Base-by-base conservation (phyloP, 1,140 invertebrate species). In the Anagrus nilaparvatae region DNA sequence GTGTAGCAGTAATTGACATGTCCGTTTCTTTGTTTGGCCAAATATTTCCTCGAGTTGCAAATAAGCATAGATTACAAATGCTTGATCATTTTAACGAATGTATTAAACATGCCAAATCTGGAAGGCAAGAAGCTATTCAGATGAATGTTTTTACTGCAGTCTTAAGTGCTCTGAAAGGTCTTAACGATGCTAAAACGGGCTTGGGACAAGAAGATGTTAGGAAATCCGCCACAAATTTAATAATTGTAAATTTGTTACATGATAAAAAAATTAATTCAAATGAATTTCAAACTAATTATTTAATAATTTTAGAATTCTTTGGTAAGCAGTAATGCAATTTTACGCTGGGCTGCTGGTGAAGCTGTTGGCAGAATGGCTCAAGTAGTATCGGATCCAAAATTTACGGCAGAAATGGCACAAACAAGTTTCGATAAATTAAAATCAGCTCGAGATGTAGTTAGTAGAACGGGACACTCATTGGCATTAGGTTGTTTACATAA, bases 111-210 rank as follows among this genome's bases (percentile, higher is more conserved):
- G 88, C 90, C 0, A 96, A 96, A 62, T 89, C 87, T 7, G 77
- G 78, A 2, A 74, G 90, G 14, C 89, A 94, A 61, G 92, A 98
- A 63, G 93, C 93, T 3, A 84, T 98, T 14, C 92, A 97, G 61
- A 87, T 96, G 66, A 99, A 99, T 64, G 86, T 97, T 33, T 95
- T 97, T 58, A 91, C 93, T 12, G 91, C 93, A 6, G 67, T 98
- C 3, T 65, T 98, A 16, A 82, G 86, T 54, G 89, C 91, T 6
- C 67, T 98, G 23, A 90, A 93, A 61, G 82, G 82, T 17, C 65
- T 96, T 3, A 85, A 87, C 4, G 92, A 96, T 49, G 77, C 78
- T 14, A 96, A 96, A 71, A 79, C 78, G 6, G 79, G 76, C 18
- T 74, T 95, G 32, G 89, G 87, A 1, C 84, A 90, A 51, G 89